Evolutionary conservation across 2,797 vertebrate genomes (phyloP).

Genomic region (Acanthurus lineatus): DNA sequence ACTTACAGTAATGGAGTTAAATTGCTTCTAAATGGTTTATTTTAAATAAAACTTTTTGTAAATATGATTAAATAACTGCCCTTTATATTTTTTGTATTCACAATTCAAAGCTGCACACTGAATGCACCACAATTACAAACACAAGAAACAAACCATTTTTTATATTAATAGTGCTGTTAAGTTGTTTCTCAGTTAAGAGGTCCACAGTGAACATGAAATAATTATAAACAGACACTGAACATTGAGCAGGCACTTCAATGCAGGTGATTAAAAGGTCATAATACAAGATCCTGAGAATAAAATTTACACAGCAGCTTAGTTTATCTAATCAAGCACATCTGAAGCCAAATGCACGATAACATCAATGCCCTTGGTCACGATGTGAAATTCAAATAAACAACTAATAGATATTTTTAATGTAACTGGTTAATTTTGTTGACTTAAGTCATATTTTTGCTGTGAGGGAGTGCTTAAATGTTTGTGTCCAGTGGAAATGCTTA

Average conservation of each 20-base stretch:
- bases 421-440: background rate
- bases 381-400: background rate
- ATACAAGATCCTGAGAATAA: conserved; percentile 29
- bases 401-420: background rate
- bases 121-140: conserved; percentile 3
- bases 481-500: background rate
- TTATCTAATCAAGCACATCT: background rate
- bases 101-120: conserved; percentile 25
- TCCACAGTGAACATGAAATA: conserved; percentile 5
- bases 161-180: background rate
- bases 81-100: background rate
- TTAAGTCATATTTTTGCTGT: background rate
- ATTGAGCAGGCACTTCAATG: conserved; percentile 52
- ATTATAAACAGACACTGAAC: conserved; percentile 22
- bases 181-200: conserved; percentile 22
- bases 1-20: background rate
- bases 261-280: conserved; percentile 10
- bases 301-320: conserved; percentile 5
- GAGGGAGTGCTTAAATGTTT: background rate
- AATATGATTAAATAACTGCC: background rate
- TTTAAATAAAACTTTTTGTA: conserved; percentile 2
- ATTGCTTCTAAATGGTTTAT: background rate
- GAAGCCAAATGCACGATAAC: background rate
- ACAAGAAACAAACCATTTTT: conserved; percentile 10
- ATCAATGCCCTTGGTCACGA: conserved; percentile 1